Base-by-base conservation (phyloP, 2,797 vertebrate species). In the Schizopygopsis pylzovi region DNA sequence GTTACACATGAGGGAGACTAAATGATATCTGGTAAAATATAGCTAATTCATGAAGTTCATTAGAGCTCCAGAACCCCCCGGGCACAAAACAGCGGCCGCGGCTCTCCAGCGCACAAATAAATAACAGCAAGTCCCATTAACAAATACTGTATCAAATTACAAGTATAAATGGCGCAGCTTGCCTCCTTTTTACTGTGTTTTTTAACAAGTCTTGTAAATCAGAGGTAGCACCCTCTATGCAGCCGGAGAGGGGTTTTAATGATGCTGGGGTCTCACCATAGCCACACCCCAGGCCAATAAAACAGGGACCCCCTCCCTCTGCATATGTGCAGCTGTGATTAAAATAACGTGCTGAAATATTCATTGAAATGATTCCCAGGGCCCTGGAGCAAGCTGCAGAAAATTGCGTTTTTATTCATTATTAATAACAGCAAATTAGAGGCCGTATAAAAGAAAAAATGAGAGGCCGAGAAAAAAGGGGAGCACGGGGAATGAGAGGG, bases 271-370 rank as follows among this genome's bases (percentile, higher is more conserved):
- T 95, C 95, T 96, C 92, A 94, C 93, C 93, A 94, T 93, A 95
- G 95, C 95, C 95, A 92, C 94, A 95, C 96, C 95, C 96, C 96
- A 95, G 93, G 95, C 95, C 95, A 95, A 97, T 97, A 97, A 99
- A 98, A 97, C 90, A 91, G 88, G 45, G 86, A 89, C 92, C 88
- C 82, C 82, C 73, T 81, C 80, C 73, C 85, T 25, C 59, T 10
- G 63, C 68, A 54, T 82, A 82, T 96, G 96, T 95, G 95, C 95
- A 92, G 92, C 96, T 95, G 95, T 97, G 97, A 99, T 99, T 99
- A 98, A 99, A 99, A 99, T 98, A 98, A 98, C 96, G 96, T 96
- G 96, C 94, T 99, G 97, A 99, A 99, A 99, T 99, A 99, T 99
- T 99, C 98, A 99, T 98, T 96, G 96, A 96, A 98, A 96, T 97